phyloP scores from a whole-genome alignment of 2,888 invertebrate genomes.

The Ophion obscuratus region DNA sequence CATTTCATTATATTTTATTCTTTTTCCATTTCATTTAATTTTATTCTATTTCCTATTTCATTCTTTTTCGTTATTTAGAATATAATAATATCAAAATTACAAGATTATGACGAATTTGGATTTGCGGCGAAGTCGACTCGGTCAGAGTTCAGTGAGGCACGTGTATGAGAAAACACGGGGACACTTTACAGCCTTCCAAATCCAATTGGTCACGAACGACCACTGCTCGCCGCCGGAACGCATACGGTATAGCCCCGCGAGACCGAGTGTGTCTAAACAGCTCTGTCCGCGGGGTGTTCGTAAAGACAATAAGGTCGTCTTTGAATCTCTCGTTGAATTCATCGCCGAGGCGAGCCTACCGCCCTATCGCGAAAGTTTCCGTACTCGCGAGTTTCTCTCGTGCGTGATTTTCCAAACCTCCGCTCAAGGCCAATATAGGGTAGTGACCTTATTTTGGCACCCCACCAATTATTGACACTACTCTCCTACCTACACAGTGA shows the following conservation, averaged over 20 bases:
- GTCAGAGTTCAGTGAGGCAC: slow-evolving; percentile 51
- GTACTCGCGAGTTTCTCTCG: not conserved
- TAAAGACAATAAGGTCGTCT: slow-evolving; percentile 7
- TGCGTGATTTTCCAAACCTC: not conserved
- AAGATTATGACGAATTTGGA: slow-evolving; percentile 27
- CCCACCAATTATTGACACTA: too few relatives aligned
- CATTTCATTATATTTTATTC: too few relatives aligned
- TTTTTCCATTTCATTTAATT: too few relatives aligned
- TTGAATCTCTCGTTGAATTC: slow-evolving; percentile 1
- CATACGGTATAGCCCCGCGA: slow-evolving; percentile 27
- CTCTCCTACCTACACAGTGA: too few relatives aligned
- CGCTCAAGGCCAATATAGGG: not conserved
- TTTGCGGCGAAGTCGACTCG: slow-evolving; percentile 25
- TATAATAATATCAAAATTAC: not conserved
- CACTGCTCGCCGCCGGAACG: slow-evolving; percentile 63
- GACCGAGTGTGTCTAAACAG: slow-evolving; percentile 60
- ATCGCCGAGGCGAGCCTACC: not conserved
- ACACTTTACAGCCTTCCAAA: slow-evolving; percentile 78
- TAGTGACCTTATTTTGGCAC: too few relatives aligned
- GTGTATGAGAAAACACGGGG: slow-evolving; percentile 72
- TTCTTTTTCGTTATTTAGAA: not conserved
- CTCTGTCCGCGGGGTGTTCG: not conserved
- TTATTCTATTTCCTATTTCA: not conserved
- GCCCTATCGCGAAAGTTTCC: not conserved
- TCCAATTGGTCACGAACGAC: slow-evolving; percentile 77